Evolutionary conservation across 2,797 vertebrate species (phyloP), one percentile per base, ranked within the genome.

Genomic region (Diplodus sargus): DNA sequence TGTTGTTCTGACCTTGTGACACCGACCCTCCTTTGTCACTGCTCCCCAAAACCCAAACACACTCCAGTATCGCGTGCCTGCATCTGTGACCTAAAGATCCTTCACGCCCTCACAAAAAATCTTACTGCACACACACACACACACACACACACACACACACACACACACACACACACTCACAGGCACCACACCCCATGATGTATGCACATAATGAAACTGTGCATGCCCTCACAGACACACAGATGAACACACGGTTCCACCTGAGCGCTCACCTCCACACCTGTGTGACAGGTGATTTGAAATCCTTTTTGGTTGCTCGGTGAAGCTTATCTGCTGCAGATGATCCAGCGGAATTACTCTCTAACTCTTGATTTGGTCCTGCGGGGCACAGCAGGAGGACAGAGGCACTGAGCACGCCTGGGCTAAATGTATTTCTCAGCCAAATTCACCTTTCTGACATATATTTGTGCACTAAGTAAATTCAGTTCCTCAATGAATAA

Each of bases 261-360:
- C 77, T 51, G 62, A 81, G 75, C 34, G 11, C 66, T 64, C 52
- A 28, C 56, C 62, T 73, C 73, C 74, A 84, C 82, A 70, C 62
- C 70, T 65, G 67, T 52, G 25, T 73, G 77, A 76, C 10, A 45
- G 68, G 25, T 58, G 69, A 79, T 84, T 84, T 78, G 45, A 70
- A 81, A 70, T 70, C 74, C 75, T 63, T 57, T 84, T 68, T 30
- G 66, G 73, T 68, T 62, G 70, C 76, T 84, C 74, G 20, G 51
- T 73, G 61, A 62, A 80, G 84, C 78, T 79, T 56, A 69, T 62
- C 70, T 59, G 25, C 47, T 56, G 62, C 78, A 87, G 84, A 81
- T 78, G 79, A 88, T 63, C 65, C 10, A 15, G 30, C 65, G 65
- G 53, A 86, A 83, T 80, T 49, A 74, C 70, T 71, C 58, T 69